phyloP scores from a whole-genome alignment of 2,888 invertebrate genomes.

The Tachystola acroxantha region DNA sequence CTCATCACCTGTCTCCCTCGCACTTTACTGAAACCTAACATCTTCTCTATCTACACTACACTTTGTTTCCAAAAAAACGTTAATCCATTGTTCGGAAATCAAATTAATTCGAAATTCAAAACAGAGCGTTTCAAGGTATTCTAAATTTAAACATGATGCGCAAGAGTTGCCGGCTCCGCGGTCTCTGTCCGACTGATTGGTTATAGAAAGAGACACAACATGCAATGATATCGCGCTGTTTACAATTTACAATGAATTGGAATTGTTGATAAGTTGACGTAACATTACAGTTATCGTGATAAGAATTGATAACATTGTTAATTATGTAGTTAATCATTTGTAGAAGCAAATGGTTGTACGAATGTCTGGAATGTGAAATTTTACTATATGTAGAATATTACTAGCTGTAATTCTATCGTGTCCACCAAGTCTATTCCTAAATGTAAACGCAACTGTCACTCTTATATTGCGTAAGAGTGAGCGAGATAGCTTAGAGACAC shows the following conservation, averaged over 20 bases:
- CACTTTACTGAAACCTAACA: constrained; percentile 46
- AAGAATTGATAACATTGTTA: constrained; percentile 1
- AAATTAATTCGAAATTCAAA: constrained; percentile 6
- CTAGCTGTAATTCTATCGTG: too few species aligned
- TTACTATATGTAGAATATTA: too few species aligned
- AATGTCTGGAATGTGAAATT: too few species aligned
- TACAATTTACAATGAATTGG: constrained; percentile 12
- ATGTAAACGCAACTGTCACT: too few species aligned
- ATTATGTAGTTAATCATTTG: background rate
- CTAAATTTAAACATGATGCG: constrained; percentile 40
- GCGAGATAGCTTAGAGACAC: too few species aligned
- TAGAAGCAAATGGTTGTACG: too few species aligned
- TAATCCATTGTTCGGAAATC: background rate
- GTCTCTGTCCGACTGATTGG: constrained; percentile 33
- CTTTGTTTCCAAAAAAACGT: background rate
- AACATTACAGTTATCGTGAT: constrained; percentile 20
- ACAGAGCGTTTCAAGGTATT: constrained; percentile 32
- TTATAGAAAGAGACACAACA: constrained; percentile 20
- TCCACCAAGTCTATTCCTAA: too few species aligned
- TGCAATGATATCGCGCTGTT: constrained; percentile 15
- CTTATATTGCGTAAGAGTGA: too few species aligned
- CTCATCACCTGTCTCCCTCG: constrained; percentile 42
- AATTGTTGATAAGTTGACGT: constrained; percentile 19
- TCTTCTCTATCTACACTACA: constrained; percentile 29
- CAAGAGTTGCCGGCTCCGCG: constrained; percentile 40